Conservation (phyloP, 2,797 vertebrate species). For the Hypotaenidia okinawae region DNA sequence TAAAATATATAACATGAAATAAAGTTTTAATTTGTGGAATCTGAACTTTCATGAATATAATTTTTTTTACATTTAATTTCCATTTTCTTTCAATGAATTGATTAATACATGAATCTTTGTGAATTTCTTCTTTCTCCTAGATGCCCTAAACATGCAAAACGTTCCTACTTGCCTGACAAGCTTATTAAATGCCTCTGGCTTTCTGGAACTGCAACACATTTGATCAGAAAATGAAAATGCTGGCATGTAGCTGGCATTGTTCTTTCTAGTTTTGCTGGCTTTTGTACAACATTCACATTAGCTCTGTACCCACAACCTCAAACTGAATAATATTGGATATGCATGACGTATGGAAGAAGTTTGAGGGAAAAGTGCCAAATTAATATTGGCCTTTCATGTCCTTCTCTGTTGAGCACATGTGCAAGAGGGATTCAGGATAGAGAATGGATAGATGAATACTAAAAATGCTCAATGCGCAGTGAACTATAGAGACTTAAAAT, state of each 20-base stretch:
- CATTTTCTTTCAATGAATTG: not conserved
- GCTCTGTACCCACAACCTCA: not conserved
- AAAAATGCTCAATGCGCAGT: not conserved
- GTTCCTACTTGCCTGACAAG: not conserved
- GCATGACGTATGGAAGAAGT: not conserved
- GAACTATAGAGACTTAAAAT: not conserved
- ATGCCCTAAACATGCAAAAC: not conserved
- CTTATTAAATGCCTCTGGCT: conserved; percentile 33
- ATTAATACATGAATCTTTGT: not conserved
- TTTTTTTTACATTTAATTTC: not conserved
- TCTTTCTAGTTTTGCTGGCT: conserved; percentile 38
- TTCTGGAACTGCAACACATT: conserved; percentile 9
- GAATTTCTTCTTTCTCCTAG: not conserved
- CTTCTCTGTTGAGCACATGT: not conserved
- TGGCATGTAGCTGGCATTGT: not conserved
- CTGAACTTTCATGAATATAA: not conserved
- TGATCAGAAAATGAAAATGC: conserved; percentile 48
- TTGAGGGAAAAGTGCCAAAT: not conserved
- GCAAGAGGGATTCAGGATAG: not conserved
- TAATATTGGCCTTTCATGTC: conserved; percentile 9
- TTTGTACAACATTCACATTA: conserved; percentile 20
- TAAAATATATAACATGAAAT: not conserved
- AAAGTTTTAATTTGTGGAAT: not conserved
- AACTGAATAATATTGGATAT: not conserved
- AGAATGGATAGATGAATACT: not conserved